phyloP scores from a whole-genome alignment of 2,113 vertebrate species.

The Myrmecophaga tridactyla region DNA sequence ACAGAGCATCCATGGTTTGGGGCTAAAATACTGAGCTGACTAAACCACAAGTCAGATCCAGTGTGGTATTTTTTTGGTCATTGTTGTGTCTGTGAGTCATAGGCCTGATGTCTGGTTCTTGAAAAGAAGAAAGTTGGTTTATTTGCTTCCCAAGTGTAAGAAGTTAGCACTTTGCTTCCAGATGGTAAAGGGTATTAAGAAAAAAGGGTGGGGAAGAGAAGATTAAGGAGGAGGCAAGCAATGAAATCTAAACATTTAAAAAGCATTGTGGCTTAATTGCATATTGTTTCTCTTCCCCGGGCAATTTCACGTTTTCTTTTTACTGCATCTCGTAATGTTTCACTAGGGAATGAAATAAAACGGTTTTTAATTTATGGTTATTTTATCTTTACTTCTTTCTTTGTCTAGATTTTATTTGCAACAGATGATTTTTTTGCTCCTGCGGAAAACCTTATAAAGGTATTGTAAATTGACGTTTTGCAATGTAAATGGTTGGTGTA shows the following conservation, averaged over 20 bases:
- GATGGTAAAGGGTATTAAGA: background rate
- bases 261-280: background rate
- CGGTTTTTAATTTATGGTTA: background rate
- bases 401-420: slow-evolving; percentile 70
- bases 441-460: slow-evolving; percentile 78
- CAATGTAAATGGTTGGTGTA: background rate
- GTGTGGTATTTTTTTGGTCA: accelerated
- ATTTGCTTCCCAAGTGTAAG: background rate
- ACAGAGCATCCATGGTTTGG: background rate
- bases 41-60: background rate
- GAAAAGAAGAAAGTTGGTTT: background rate
- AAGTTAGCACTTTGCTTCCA: background rate
- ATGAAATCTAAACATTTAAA: background rate
- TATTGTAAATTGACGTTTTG: background rate
- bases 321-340: background rate
- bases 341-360: background rate
- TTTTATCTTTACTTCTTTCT: slow-evolving; percentile 25
- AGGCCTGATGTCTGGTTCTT: background rate
- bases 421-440: slow-evolving; percentile 73
- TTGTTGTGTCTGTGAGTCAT: background rate
- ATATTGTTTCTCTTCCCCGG: accelerated
- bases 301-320: background rate
- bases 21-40: background rate
- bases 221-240: background rate
- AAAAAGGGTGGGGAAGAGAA: background rate